A percentile compares a stretch with the other conserved stretches of the same genome.
Conservation (phyloP, 2,797 vertebrate species). For the Sternotherus odoratus region DNA sequence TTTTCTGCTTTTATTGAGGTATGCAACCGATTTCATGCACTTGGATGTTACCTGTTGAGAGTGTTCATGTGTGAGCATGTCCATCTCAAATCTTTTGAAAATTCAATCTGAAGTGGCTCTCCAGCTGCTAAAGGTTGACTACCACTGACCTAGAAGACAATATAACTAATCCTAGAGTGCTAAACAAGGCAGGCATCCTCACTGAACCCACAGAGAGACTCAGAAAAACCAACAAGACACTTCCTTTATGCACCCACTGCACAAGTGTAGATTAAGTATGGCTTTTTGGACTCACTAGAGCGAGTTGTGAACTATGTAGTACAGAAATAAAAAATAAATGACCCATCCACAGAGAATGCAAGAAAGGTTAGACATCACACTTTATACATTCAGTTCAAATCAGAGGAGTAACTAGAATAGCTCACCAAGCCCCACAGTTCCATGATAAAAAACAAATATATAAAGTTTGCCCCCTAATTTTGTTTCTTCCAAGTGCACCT, state of each 20-base stretch:
- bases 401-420: neutral
- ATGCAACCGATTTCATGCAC: conserved; percentile 15
- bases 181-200: conserved; percentile 25
- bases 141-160: conserved; percentile 59
- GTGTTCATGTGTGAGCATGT: neutral
- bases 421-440: neutral
- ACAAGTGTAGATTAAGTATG: neutral
- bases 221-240: neutral
- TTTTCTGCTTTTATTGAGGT: neutral
- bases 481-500: neutral
- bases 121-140: conserved; percentile 33
- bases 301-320: neutral
- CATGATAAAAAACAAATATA: neutral
- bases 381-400: neutral
- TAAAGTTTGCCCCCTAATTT: neutral
- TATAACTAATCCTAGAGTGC: neutral
- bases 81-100: conserved; percentile 39
- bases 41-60: conserved; percentile 29
- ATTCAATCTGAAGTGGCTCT: neutral
- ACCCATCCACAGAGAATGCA: neutral
- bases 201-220: neutral
- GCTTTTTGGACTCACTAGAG: neutral
- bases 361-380: neutral
- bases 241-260: neutral
- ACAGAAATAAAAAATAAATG: neutral